Evolutionary conservation across 2,113 vertebrate genomes (phyloP).

Genomic region (Hippolais icterina): DNA sequence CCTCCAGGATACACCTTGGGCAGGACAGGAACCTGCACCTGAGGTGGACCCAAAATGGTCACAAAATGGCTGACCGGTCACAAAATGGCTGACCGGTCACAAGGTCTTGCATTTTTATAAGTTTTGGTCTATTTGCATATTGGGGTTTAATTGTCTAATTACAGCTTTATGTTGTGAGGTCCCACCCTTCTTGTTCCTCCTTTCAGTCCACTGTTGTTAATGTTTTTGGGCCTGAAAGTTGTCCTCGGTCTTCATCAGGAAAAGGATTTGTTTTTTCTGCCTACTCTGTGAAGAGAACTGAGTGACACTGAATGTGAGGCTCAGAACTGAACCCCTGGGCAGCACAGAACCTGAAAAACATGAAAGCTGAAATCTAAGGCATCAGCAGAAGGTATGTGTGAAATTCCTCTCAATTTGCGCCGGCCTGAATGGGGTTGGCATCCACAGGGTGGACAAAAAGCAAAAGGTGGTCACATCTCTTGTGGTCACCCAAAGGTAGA

Average conservation of each 20-base stretch:
- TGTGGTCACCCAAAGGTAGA: fast-evolving
- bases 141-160: neutral
- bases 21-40: neutral
- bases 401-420: neutral
- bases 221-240: neutral
- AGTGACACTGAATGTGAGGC: neutral
- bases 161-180: neutral
- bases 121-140: neutral
- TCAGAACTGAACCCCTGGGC: neutral
- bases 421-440: fast-evolving
- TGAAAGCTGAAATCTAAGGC: neutral
- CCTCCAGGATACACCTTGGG: neutral
- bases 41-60: neutral
- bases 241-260: neutral
- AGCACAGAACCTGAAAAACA: neutral
- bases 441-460: too few relatives aligned
- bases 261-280: neutral
- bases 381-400: fast-evolving
- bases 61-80: neutral
- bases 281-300: neutral
- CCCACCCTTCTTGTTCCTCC: neutral
- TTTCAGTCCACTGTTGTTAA: neutral
- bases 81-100: neutral
- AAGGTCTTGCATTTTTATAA: neutral
- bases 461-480: neutral